These are phyloP conservation scores for Chrysolophus pictus DNA, from an alignment of 2,797 vertebrate species.

Conservation along the genomic window DNA sequence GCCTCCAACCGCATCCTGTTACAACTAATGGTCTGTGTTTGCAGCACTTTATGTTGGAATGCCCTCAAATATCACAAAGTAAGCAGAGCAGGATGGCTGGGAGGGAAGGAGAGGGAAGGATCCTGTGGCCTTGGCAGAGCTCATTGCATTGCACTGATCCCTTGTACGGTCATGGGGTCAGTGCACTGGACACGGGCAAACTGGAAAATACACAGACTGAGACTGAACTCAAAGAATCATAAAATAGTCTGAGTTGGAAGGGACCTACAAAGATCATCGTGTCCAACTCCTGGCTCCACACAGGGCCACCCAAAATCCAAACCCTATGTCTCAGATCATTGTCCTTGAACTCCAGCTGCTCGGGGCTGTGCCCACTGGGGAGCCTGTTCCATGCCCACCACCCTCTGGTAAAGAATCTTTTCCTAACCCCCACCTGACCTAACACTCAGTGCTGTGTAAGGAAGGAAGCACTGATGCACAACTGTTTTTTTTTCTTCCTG, in stretches of 20 bases:
- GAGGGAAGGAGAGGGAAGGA: conserved; percentile 27
- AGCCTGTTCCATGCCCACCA: not conserved
- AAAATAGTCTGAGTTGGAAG: not conserved
- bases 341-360: not conserved
- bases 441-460: accelerated
- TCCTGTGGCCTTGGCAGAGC: not conserved
- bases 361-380: not conserved
- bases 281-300: not conserved
- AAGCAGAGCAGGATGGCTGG: not conserved
- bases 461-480: not conserved
- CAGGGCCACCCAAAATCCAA: not conserved
- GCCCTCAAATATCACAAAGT: conserved; percentile 52
- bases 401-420: not conserved
- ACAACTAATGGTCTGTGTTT: conserved; percentile 34
- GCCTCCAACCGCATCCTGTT: conserved; percentile 21
- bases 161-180: not conserved
- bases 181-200: not conserved
- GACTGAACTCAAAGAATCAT: not conserved
- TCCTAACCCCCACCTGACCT: not conserved
- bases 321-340: not conserved
- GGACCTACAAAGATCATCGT: not conserved
- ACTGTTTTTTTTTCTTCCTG: not conserved
- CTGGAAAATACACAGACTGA: not conserved
- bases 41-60: not conserved
- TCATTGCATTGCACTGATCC: accelerated